phyloP scores from a whole-genome alignment of 2,113 vertebrate genomes.

The Alouatta palliata region DNA sequence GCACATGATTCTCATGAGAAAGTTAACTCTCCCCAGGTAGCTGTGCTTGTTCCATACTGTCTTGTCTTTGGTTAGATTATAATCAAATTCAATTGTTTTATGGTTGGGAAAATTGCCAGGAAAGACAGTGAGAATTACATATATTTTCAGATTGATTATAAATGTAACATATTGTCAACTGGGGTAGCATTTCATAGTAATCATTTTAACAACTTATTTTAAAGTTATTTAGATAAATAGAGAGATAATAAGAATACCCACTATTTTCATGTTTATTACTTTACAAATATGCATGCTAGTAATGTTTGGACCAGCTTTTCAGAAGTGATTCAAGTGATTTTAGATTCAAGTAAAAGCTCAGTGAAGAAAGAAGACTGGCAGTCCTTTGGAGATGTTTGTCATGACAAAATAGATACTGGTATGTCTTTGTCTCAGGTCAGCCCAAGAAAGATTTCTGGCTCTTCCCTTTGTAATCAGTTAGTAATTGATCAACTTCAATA shows the following conservation, averaged over 20 bases:
- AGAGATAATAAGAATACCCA: not conserved
- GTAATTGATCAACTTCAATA: not conserved
- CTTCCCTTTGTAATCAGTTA: not conserved
- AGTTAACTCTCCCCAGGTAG: not conserved
- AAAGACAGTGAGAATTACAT: not conserved
- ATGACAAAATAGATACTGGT: not conserved
- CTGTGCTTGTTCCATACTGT: not conserved
- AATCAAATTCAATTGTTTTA: slow-evolving; percentile 29
- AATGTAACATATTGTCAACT: not conserved
- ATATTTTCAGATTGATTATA: slow-evolving; percentile 16
- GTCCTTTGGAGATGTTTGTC: not conserved
- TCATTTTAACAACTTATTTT: not conserved
- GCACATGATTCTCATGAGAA: not conserved
- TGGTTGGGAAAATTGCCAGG: not conserved
- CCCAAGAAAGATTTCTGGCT: not conserved
- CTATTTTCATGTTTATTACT: not conserved
- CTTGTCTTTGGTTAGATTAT: not conserved
- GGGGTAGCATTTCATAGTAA: not conserved
- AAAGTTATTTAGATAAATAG: not conserved
- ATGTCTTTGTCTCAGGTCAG: not conserved
- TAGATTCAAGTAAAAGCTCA: not conserved
- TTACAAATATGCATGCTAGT: not conserved
- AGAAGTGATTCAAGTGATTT: not conserved
- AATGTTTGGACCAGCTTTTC: not conserved
- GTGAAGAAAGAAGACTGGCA: not conserved